phyloP scores from a whole-genome alignment of 1,140 invertebrate genomes.

The Pseudobourletiella spinata region DNA sequence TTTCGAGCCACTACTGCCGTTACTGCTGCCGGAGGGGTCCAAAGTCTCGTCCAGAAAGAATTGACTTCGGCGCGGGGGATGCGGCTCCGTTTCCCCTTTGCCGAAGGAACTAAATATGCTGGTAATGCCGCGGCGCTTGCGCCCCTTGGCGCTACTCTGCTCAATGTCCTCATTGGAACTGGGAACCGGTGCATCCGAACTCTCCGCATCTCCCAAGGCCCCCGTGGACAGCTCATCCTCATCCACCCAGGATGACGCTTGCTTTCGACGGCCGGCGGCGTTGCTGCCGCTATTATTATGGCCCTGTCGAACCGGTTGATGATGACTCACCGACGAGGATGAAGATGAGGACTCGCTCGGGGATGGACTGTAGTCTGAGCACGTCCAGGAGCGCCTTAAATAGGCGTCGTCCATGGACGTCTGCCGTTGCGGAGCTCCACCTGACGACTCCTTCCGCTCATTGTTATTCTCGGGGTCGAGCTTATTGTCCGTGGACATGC shows the following conservation, averaged over 20 bases:
- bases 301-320: background rate
- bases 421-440: too few species aligned
- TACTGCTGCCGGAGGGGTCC: too few species aligned
- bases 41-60: slow-evolving; percentile 5
- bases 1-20: too few species aligned
- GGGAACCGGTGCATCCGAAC: slow-evolving; percentile 33
- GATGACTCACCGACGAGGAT: background rate
- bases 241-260: slow-evolving; percentile 11
- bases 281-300: background rate
- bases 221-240: slow-evolving; percentile 38
- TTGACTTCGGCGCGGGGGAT: slow-evolving; percentile 1
- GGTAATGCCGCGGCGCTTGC: slow-evolving; percentile 21
- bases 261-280: background rate
- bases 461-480: background rate
- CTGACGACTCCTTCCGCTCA: background rate
- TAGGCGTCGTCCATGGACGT: too few species aligned
- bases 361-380: slow-evolving; percentile 13
- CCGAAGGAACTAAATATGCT: slow-evolving; percentile 37
- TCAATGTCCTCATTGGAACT: slow-evolving; percentile 14
- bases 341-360: slow-evolving; percentile 22
- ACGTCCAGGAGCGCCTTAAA: slow-evolving; percentile 32
- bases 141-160: background rate
- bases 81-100: slow-evolving; percentile 29
- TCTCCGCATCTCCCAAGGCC: slow-evolving; percentile 37
- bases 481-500: too few species aligned